Base-by-base conservation (phyloP, 2,113 vertebrate species). In the Carettochelys insculpta region DNA sequence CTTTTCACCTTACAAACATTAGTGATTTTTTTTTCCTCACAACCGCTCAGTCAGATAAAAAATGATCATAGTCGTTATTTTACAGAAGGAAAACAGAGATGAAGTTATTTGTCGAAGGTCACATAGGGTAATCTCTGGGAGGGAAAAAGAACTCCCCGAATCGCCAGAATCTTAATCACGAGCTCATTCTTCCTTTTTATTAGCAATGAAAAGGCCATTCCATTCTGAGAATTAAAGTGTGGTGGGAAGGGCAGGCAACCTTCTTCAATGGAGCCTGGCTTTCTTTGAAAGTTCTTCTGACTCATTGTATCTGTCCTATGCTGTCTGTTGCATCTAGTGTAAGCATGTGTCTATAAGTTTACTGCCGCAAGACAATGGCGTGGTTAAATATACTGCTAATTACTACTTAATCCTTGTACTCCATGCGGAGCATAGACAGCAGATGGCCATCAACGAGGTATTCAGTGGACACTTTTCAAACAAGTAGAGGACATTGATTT, bases 1-100 rank as follows among this genome's bases (percentile, higher is more conserved):
- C 38, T 5, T 83, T 84, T 90, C 94, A 92, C 90, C 92, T 96
- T 82, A 50, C 65, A 89, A 90, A 24, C 94, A 85, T 94, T 87
- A 94, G 76, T 3, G 78, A 94, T 94, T 94, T 89, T 92, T 94
- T 95, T 84, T 88, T 31, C 38, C n/a, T n/a, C n/a, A 6, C 77
- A 41, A 85, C 68, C 86, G 77, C 77, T 75, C 41, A 8, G 73
- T 38, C 0, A 27, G 90, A 79, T 16, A 80, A 81, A 86, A 90
- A 91, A 88, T 88, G 61, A 71, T 47, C 86, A 11, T 25, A 1
- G 5, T 34, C 14, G 53, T 56, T 88, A 71, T 78, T 10, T 92
- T 84, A 94, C 84, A 47, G 83, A 41, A 83, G 92, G 88, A 91
- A 90, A 80, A 88, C 19, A 14, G 92, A 87, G 83, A 68, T n/a